A percentile compares a stretch with the other conserved stretches of the same genome.
phyloP scores from a whole-genome alignment of 2,888 invertebrate species.

The Parapristionchus giblindavisi region DNA sequence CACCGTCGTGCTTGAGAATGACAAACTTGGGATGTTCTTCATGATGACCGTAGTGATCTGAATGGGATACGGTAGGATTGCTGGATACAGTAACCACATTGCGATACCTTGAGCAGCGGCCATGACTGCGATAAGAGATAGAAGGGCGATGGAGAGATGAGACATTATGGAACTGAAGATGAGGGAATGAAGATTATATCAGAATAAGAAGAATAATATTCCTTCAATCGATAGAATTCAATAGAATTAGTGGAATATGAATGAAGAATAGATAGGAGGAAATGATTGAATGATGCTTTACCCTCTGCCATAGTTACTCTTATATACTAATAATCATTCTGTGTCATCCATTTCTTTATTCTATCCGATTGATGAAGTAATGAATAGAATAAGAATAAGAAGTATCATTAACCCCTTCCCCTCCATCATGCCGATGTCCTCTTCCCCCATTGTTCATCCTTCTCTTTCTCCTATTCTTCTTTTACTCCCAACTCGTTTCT shows the following conservation, averaged over 20 bases:
- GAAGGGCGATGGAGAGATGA: background rate
- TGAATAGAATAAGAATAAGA: no score
- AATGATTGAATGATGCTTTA: background rate
- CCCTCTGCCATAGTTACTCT: no score
- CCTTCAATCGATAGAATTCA: background rate
- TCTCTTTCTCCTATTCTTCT: no score
- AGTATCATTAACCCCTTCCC: no score
- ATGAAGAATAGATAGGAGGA: background rate
- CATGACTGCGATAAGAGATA: background rate
- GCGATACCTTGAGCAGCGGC: constrained; percentile 18
- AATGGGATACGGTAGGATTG: background rate
- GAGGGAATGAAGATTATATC: background rate
- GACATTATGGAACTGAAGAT: background rate
- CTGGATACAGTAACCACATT: background rate
- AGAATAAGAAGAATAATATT: no score
- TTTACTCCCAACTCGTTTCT: no score
- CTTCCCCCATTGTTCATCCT: no score
- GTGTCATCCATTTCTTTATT: no score
- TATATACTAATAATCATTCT: no score
- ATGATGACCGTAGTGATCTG: constrained; percentile 22
- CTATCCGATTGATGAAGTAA: no score
- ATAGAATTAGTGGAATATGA: background rate
- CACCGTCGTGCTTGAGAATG: constrained; percentile 30
- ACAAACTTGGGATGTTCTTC: constrained; percentile 32
- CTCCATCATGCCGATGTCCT: no score